These are phyloP conservation scores for Chymomyza amoena DNA, from an alignment of 2,888 invertebrate species.

Conservation along the genomic window DNA sequence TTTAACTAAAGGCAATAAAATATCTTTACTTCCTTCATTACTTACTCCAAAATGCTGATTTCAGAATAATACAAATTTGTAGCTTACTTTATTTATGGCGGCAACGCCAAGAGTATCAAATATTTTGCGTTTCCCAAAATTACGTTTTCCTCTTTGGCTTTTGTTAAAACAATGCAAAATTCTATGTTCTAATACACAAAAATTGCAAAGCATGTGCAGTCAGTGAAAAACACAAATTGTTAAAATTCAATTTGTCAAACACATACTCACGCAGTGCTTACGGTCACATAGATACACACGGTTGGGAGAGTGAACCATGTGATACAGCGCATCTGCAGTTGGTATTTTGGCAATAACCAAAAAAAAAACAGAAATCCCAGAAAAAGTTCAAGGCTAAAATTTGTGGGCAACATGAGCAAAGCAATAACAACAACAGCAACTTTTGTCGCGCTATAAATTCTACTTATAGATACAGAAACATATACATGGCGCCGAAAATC, in stretches of 20 bases:
- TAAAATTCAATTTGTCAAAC: conserved; percentile 38
- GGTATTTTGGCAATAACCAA: conserved; percentile 29
- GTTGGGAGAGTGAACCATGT: conserved; percentile 17
- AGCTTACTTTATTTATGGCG: too few relatives aligned
- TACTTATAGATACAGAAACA: conserved; percentile 41
- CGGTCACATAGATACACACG: conserved; percentile 16
- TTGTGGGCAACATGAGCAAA: conserved; percentile 55
- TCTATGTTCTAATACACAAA: background rate
- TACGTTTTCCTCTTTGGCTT: background rate
- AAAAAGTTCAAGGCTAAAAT: conserved; percentile 63
- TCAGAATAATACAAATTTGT: too few relatives aligned
- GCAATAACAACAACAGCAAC: conserved; percentile 6
- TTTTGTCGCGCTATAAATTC: conserved; percentile 48
- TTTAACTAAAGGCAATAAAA: too few relatives aligned
- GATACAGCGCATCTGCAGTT: conserved; percentile 33
- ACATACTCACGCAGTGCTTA: background rate
- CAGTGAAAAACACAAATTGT: background rate
- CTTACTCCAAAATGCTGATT: too few relatives aligned
- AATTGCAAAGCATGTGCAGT: background rate
- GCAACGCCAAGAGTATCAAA: too few relatives aligned
- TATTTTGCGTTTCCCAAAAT: too few relatives aligned
- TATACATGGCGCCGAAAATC: conserved; percentile 4
- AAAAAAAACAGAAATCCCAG: background rate
- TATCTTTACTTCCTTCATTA: too few relatives aligned
- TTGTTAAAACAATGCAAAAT: background rate